Percentiles rank a stretch among this genome's conserved stretches.
Evolutionary conservation across 2,113 vertebrate species (phyloP).

Genomic region (Hippocampus comes): DNA sequence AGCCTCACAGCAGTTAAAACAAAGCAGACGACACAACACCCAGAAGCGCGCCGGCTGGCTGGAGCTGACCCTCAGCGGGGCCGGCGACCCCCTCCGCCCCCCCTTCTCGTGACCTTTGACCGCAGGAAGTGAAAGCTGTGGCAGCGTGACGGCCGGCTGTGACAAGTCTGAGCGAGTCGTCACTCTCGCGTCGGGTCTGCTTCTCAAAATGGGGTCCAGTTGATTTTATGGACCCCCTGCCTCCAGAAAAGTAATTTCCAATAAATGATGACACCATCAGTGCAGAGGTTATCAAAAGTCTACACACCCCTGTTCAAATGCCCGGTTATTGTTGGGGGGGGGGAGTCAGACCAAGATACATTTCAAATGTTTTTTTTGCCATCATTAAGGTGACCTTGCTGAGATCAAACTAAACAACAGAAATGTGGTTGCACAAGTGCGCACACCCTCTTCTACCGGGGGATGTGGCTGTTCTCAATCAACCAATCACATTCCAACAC

Average conservation of each 20-base stretch:
- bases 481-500: no score
- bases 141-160: constrained; percentile 50
- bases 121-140: constrained; percentile 60
- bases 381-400: no score
- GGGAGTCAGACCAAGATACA: no score
- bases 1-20: constrained; percentile 60
- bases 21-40: constrained; percentile 66
- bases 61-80: constrained; percentile 55
- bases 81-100: constrained; percentile 34
- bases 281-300: not conserved
- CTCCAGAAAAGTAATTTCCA: not conserved
- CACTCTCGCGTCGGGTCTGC: constrained; percentile 28
- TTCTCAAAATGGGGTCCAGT: no score
- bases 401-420: no score
- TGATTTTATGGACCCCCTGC: no score
- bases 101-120: constrained; percentile 50
- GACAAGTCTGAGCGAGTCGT: constrained; percentile 51
- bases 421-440: no score
- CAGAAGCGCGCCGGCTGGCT: constrained; percentile 11
- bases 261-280: not conserved
- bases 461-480: no score
- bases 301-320: no score
- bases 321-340: no score
- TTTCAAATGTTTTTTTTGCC: no score
- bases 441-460: no score